Conservation (phyloP, 2,113 vertebrate species). For the Mus musculus region GRCm39 chr1:135697501-135698000, state of each 20-base stretch:
- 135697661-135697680: not conserved
- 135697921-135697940: not conserved
- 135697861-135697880: not conserved
- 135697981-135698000: not conserved
- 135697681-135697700: not conserved
- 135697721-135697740: not conserved
- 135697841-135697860: not conserved
- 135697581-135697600: not conserved
- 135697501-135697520: not conserved
- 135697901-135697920: not conserved
- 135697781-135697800: not conserved
- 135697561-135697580: not conserved
- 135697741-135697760: rapidly evolving
- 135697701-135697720: not conserved
- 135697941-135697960: not conserved
- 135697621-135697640: not conserved
- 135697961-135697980: no score
- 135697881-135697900: not conserved
- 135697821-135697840: not conserved
- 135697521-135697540: not conserved
- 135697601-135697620: not conserved
- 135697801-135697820: not conserved
- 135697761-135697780: no score
- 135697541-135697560: not conserved
- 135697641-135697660: not conserved